A percentile compares a stretch with the other conserved stretches of the same genome.
Evolutionary conservation across 2,113 vertebrate species (phyloP).

Genomic region (Dermatemys mawii): DNA sequence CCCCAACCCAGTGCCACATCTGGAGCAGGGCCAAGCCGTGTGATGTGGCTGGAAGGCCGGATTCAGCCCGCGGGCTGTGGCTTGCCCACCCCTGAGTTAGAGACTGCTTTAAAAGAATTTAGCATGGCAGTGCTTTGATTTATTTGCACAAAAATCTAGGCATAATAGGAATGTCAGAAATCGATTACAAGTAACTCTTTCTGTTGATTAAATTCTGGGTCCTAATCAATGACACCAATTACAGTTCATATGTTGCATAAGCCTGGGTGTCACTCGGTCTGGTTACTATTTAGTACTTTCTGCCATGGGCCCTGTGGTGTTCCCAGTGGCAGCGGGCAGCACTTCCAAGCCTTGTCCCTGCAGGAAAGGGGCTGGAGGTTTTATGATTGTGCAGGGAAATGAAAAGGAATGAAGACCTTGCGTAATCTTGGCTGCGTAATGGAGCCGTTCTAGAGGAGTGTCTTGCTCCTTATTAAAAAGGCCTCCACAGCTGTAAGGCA

Average conservation of each 20-base stretch:
- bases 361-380: background rate
- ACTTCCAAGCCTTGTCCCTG: background rate
- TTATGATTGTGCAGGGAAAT: background rate
- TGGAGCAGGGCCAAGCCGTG: too few relatives aligned
- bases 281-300: fast-evolving
- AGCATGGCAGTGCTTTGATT: background rate
- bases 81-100: background rate
- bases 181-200: background rate
- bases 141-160: background rate
- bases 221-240: background rate
- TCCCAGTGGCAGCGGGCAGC: background rate
- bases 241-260: background rate
- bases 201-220: background rate
- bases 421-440: constrained; percentile 47
- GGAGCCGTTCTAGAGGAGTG: background rate
- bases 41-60: too few relatives aligned
- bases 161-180: background rate
- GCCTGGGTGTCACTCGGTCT: background rate
- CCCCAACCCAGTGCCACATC: too few relatives aligned
- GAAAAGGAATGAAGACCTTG: background rate
- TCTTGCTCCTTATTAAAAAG: constrained; percentile 19
- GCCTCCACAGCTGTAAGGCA: background rate
- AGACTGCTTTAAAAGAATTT: background rate
- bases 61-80: too few relatives aligned
- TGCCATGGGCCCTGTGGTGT: background rate